phyloP scores from a whole-genome alignment of 2,797 vertebrate genomes.

The Hippocampus kuda region DNA sequence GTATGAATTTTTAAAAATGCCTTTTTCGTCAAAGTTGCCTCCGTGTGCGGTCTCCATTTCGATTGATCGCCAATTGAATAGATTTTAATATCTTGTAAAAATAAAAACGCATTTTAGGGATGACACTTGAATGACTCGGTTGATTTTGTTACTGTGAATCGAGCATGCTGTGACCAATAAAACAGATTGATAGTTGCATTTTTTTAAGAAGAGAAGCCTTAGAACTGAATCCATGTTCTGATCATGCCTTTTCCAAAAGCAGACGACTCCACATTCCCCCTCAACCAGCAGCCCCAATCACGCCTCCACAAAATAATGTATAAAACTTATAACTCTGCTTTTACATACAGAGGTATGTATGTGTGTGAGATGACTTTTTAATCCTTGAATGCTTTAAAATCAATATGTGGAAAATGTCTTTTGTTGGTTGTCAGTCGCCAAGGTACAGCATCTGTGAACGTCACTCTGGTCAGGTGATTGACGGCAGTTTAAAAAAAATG shows the following conservation, averaged over 20 bases:
- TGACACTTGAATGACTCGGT: conserved; percentile 62
- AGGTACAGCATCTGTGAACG: conserved; percentile 58
- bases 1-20: not conserved
- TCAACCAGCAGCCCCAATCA: conserved; percentile 45
- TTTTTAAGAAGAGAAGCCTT: conserved; percentile 52
- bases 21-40: conserved; percentile 36
- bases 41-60: conserved; percentile 19
- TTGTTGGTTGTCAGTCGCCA: conserved; percentile 50
- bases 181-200: conserved; percentile 35
- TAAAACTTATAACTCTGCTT: conserved; percentile 2
- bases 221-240: conserved; percentile 31
- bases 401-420: conserved; percentile 43
- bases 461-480: conserved; percentile 46
- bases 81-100: not conserved
- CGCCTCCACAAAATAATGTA: conserved; percentile 24
- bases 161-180: conserved; percentile 37
- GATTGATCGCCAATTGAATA: conserved; percentile 24
- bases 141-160: conserved; percentile 65
- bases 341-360: conserved; percentile 15
- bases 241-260: conserved; percentile 38
- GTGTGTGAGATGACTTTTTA: conserved; percentile 23
- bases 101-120: conserved; percentile 17
- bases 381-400: conserved; percentile 49
- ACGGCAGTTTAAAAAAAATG: conserved; percentile 40
- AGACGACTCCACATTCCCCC: conserved; percentile 27